phyloP scores from a whole-genome alignment of 2,888 invertebrate genomes.

The Apamea monoglypha region DNA sequence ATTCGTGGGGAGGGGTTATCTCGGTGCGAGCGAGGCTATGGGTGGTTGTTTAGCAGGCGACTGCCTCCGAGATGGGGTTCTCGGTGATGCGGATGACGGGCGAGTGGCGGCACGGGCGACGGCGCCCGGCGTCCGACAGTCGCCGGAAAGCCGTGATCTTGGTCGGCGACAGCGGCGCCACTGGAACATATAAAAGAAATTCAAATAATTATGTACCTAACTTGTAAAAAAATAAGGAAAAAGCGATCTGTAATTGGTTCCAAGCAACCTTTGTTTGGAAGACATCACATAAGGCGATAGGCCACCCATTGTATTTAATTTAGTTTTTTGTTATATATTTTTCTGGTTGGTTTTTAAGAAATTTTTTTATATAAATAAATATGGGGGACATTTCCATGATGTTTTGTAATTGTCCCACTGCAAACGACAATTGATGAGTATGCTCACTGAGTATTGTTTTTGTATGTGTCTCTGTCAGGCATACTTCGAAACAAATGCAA shows the following conservation, averaged over 20 bases:
- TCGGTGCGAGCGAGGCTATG: conserved; percentile 14
- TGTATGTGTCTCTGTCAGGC: too few relatives aligned
- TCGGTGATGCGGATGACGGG: conserved; percentile 94
- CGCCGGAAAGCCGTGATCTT: conserved; percentile 93
- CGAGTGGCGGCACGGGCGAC: conserved; percentile 87
- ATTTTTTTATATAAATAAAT: neutral
- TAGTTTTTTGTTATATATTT: neutral
- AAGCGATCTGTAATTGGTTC: neutral
- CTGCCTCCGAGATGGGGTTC: conserved; percentile 94
- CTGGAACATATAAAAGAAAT: conserved; percentile 82
- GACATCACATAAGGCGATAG: neutral
- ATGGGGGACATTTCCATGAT: neutral
- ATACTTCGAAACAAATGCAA: conserved; percentile 11
- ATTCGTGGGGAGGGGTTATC: conserved; percentile 31
- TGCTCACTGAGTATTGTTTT: neutral
- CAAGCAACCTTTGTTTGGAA: neutral
- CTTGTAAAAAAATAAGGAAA: neutral
- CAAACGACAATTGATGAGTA: neutral
- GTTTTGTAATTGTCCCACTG: neutral
- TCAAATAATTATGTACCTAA: conserved; percentile 31
- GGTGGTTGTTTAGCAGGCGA: conserved; percentile 91
- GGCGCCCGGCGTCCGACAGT: conserved; percentile 87
- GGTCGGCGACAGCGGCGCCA: conserved; percentile 93
- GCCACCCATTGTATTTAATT: neutral
- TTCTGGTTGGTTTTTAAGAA: too few relatives aligned